Conservation (phyloP, 2,113 vertebrate species). For the Mobula hypostoma region DNA sequence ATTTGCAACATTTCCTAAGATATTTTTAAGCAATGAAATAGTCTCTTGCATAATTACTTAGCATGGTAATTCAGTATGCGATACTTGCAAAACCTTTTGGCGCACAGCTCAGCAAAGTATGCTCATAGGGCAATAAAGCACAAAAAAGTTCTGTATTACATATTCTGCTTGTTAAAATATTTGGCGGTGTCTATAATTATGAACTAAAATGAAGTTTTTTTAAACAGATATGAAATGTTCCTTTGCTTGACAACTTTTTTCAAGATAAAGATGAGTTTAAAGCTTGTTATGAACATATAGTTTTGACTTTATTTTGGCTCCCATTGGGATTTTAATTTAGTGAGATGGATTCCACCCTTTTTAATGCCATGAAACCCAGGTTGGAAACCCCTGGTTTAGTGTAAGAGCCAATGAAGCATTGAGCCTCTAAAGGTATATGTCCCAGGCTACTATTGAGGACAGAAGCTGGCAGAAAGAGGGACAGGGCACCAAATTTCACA, state of each 20-base stretch:
- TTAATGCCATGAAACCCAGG: too few species aligned
- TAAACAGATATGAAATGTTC: not conserved
- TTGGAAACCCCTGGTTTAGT: too few species aligned
- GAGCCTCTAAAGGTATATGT: too few species aligned
- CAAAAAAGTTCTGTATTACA: not conserved
- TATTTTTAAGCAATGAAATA: constrained; percentile 2
- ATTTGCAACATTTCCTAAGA: not conserved
- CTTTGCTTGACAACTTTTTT: not conserved
- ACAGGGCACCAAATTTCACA: too few species aligned
- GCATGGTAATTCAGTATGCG: not conserved
- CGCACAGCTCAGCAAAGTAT: not conserved
- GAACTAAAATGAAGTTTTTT: not conserved
- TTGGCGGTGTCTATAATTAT: not conserved
- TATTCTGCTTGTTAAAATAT: not conserved
- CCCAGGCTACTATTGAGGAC: not conserved
- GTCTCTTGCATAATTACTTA: not conserved
- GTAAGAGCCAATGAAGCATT: too few species aligned
- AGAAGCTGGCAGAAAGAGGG: too few species aligned
- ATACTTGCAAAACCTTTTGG: not conserved
- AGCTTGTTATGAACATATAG: constrained; percentile 1
- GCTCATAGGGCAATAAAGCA: not conserved
- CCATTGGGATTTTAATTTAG: too few species aligned
- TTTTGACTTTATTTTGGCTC: not conserved
- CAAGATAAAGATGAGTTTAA: not conserved
- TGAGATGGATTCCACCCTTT: too few species aligned